Evolutionary conservation across 2,113 vertebrate genomes (phyloP), one percentile per base, ranked within the genome.

Genomic region (Leptobrachium ailaonicum): DNA sequence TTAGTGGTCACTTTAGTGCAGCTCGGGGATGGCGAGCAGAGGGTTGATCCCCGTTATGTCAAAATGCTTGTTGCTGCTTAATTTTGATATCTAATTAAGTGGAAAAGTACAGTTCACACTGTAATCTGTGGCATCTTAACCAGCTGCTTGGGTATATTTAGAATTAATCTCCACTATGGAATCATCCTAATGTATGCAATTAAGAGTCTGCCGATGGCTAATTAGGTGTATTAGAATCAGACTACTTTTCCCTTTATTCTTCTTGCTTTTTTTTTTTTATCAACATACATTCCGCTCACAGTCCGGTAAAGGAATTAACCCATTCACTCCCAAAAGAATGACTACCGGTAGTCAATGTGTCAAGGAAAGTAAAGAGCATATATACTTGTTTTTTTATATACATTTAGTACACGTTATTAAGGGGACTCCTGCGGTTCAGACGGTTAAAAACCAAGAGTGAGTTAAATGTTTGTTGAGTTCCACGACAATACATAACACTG

Each of bases 101-200:
- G 95, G 94, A 96, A 95, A 95, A 95, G 94, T 95, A 95, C 92
- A 94, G 94, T 95, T 93, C 93, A 89, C 92, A 94, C 93, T 93
- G 94, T 95, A 95, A 95, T 95, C 94, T 92, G 89, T 90, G 92
- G 93, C 93, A 92, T 96, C 95, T 95, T 95, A 95, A 95, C 94
- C 95, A 96, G 94, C 94, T 95, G 95, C 93, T 94, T 94, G 95
- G 95, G 95, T 96, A 97, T 96, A 97, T 98, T 97, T 96, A 96
- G 96, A 96, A 97, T 98, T 98, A 98, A 98, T 99, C 98, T 96
- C 94, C 95, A 93, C 94, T 96, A 96, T 96, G 96, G 96, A 97
- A 97, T 95, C 94, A 95, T 95, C 94, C 94, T 99, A 99, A 98
- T 99, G 98, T 98, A 98, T 98, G 96, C 96, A 97, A 98, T 99